These are phyloP conservation scores for Irena cyanogastra DNA, from an alignment of 2,113 vertebrate genomes.

Conservation along the genomic window DNA sequence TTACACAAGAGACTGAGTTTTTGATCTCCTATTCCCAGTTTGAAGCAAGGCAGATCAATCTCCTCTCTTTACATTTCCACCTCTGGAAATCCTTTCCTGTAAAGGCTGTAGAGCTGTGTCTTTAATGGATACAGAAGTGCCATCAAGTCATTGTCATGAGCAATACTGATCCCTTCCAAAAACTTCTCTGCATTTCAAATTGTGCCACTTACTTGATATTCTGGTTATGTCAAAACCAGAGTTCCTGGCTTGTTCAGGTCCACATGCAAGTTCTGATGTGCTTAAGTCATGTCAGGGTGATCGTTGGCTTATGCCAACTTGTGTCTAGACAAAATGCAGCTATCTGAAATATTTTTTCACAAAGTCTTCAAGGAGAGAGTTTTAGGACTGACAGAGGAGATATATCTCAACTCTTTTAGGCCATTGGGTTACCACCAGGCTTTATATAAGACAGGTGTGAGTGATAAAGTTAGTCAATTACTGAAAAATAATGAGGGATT, in stretches of 20 bases:
- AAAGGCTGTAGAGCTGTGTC: background rate
- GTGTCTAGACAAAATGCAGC: background rate
- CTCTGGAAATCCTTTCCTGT: background rate
- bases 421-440: background rate
- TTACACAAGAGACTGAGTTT: background rate
- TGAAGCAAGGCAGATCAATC: background rate
- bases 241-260: background rate
- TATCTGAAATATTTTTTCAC: background rate
- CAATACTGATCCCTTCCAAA: background rate
- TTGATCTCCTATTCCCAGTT: background rate
- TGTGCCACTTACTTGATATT: background rate
- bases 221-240: background rate
- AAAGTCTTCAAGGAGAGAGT: background rate
- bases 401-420: background rate
- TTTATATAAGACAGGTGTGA: constrained; percentile 7
- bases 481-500: constrained; percentile 34
- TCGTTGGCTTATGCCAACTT: background rate
- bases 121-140: background rate
- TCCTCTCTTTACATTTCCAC: background rate
- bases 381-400: background rate
- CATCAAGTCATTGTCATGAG: background rate
- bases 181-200: background rate
- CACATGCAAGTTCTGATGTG: background rate
- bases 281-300: background rate
- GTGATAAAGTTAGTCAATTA: constrained; percentile 45